These are phyloP conservation scores for Drosophila longiperda DNA, from an alignment of 2,888 invertebrate species.

Conservation along the genomic window DNA sequence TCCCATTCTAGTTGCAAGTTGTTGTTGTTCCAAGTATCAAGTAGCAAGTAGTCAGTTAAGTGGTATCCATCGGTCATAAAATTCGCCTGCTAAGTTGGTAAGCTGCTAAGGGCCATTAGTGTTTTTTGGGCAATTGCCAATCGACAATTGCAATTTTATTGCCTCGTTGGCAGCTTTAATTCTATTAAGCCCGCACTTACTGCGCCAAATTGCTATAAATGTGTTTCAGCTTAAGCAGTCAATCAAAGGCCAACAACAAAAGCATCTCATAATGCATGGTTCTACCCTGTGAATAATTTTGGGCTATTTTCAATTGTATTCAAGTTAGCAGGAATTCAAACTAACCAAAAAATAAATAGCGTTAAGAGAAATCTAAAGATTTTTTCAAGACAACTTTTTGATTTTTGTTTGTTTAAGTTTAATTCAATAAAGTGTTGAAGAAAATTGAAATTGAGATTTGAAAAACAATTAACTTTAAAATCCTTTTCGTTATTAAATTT, in stretches of 20 bases:
- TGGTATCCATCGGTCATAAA: constrained; percentile 15
- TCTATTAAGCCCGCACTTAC: constrained; percentile 26
- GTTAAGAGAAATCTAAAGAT: background rate
- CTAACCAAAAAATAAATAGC: background rate
- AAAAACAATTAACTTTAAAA: too few species aligned
- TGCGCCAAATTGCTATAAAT: constrained; percentile 13
- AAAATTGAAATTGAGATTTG: too few species aligned
- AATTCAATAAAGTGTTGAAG: too few species aligned
- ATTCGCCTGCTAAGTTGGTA: constrained; percentile 1
- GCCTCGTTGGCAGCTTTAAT: constrained; percentile 7
- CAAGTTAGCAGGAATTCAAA: background rate
- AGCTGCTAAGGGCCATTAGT: constrained; percentile 52
- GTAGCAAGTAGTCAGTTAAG: constrained; percentile 12
- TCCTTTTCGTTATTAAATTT: background rate
- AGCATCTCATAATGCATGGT: background rate
- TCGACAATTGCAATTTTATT: constrained; percentile 30
- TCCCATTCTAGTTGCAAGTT: constrained; percentile 9
- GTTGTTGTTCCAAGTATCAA: constrained; percentile 9
- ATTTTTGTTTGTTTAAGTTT: background rate
- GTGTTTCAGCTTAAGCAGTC: constrained; percentile 9
- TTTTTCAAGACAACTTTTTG: background rate
- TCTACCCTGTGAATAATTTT: constrained; percentile 12
- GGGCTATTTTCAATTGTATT: background rate
- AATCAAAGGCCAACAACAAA: background rate
- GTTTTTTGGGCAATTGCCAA: constrained; percentile 48